Evolutionary conservation across 2,888 invertebrate genomes (phyloP).

Genomic region (Chymomyza fuscimana): DNA sequence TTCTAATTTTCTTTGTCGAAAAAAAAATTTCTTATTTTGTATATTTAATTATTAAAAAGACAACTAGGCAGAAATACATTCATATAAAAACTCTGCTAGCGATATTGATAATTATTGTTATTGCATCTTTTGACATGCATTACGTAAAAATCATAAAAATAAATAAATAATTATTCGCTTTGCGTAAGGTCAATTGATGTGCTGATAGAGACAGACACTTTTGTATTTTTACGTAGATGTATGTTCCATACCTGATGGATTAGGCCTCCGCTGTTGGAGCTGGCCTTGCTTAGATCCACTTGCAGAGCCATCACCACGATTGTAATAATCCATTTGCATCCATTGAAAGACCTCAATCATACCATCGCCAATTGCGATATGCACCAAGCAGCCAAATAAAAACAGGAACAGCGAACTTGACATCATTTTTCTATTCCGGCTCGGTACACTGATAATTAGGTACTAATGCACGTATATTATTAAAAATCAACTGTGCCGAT

Average conservation of each 20-base stretch:
- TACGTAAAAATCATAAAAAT: neutral
- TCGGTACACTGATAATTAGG: neutral
- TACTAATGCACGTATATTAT: neutral
- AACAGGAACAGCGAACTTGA: conserved; percentile 34
- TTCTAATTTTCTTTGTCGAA: too few relatives aligned
- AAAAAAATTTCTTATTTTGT: too few relatives aligned
- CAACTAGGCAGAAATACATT: too few relatives aligned
- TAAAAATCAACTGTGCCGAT: neutral
- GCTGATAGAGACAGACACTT: neutral
- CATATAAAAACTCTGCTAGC: too few relatives aligned
- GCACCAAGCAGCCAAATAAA: conserved; percentile 7
- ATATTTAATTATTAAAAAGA: too few relatives aligned
- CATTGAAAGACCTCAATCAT: conserved; percentile 77
- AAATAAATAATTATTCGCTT: neutral
- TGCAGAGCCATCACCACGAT: conserved; percentile 51
- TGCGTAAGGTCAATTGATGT: neutral
- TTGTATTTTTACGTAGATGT: neutral
- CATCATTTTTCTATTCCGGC: conserved; percentile 23
- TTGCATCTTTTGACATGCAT: neutral
- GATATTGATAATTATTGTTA: too few relatives aligned
- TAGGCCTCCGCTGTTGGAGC: conserved; percentile 30
- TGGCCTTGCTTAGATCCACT: neutral
- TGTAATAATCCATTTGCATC: conserved; percentile 78
- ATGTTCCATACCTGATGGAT: conserved; percentile 38
- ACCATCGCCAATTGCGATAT: conserved; percentile 49